A percentile compares a stretch with the other conserved stretches of the same genome.
phyloP scores from a whole-genome alignment of 2,113 vertebrate genomes.

The Embiotoca jacksoni region DNA sequence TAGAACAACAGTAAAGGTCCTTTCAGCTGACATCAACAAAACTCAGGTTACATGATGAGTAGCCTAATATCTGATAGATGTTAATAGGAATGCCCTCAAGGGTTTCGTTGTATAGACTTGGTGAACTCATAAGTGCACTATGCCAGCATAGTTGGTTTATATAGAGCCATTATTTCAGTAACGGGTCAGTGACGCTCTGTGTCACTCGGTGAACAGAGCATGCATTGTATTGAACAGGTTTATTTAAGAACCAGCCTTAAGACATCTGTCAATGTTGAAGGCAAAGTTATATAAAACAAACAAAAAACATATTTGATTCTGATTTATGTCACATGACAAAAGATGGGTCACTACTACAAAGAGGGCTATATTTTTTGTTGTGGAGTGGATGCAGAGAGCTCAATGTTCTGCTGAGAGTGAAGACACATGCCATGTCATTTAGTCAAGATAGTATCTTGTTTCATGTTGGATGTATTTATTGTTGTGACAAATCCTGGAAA shows the following conservation, averaged over 20 bases:
- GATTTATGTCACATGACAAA: slow-evolving; percentile 13
- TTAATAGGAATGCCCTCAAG: slow-evolving; percentile 41
- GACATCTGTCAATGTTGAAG: slow-evolving; percentile 34
- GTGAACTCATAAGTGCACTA: slow-evolving; percentile 12
- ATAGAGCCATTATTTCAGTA: slow-evolving; percentile 41
- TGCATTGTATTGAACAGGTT: slow-evolving; percentile 23
- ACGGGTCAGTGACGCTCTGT: slow-evolving; percentile 46
- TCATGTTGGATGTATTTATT: not conserved
- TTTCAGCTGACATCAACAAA: not conserved
- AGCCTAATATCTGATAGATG: slow-evolving; percentile 4
- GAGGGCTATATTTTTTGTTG: not conserved
- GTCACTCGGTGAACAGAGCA: slow-evolving; percentile 4
- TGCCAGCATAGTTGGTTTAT: slow-evolving; percentile 34
- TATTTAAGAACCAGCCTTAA: slow-evolving; percentile 36
- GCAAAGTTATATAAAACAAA: slow-evolving; percentile 5
- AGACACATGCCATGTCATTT: not conserved
- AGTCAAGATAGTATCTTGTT: not conserved
- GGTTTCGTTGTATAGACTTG: slow-evolving; percentile 25
- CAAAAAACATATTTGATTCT: not conserved
- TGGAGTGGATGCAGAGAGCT: not conserved
- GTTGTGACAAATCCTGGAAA: not conserved
- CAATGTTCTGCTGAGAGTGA: not conserved
- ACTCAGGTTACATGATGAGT: not conserved
- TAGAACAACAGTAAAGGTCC: not conserved
- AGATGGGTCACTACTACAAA: not conserved